phyloP scores from a whole-genome alignment of 2,113 vertebrate genomes.

The Passer montanus region DNA sequence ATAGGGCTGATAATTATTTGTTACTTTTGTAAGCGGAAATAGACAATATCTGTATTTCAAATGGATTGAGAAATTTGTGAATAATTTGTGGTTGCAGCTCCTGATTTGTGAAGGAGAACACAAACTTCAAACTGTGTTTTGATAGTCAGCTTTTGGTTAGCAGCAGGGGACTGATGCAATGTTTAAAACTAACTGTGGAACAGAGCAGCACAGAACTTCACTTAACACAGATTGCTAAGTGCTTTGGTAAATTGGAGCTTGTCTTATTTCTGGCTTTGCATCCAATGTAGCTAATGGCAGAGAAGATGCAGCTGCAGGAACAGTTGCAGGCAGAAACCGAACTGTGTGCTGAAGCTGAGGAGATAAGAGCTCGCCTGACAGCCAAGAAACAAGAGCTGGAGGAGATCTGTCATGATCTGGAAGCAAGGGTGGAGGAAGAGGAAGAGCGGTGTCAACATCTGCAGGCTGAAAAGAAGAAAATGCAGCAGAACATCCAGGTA shows the following conservation, averaged over 20 bases:
- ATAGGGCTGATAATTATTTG: background rate
- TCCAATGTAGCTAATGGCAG: constrained; percentile 79
- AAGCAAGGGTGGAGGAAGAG: constrained; percentile 95
- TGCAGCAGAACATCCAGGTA: constrained; percentile 97
- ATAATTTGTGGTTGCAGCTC: background rate
- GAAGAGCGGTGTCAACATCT: constrained; percentile 92
- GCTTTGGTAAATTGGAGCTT: background rate
- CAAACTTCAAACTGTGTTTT: background rate
- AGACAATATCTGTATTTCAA: background rate
- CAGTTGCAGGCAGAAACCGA: constrained; percentile 97
- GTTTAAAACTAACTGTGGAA: background rate
- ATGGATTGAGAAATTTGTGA: background rate
- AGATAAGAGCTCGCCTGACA: constrained; percentile 92
- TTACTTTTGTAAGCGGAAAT: background rate
- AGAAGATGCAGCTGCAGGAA: constrained; percentile 96
- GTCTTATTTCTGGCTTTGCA: background rate
- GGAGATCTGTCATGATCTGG: constrained; percentile 96
- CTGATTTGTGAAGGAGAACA: background rate
- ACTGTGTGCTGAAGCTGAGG: constrained; percentile 94
- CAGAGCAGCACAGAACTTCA: background rate
- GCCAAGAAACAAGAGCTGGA: constrained; percentile 96
- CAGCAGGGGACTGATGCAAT: background rate
- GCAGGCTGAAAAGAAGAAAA: constrained; percentile 89
- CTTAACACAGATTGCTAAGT: background rate
- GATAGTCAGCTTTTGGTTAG: background rate